Percentiles rank a stretch among this genome's conserved stretches.
Conservation (phyloP, 2,888 invertebrate species). For the Drosophila mettleri region DNA sequence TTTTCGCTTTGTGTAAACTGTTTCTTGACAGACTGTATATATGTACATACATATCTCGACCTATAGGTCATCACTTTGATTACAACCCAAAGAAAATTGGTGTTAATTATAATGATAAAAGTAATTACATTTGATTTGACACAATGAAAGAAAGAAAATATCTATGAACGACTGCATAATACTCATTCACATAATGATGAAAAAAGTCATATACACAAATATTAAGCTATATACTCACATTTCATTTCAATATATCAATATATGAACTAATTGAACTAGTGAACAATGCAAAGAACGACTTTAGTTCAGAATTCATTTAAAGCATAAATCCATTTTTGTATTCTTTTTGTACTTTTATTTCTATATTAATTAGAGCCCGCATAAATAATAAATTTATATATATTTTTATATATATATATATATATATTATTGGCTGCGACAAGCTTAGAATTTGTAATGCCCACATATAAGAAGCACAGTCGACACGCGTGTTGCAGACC, state of each 20-base stretch:
- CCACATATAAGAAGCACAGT: conserved; percentile 17
- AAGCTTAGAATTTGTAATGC: conserved; percentile 40
- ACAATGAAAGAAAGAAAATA: not conserved
- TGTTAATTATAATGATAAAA: conserved; percentile 25
- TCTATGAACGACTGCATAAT: not conserved
- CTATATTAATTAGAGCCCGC: conserved; percentile 14
- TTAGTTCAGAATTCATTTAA: not conserved
- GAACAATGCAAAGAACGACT: not conserved
- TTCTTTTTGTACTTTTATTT: not conserved
- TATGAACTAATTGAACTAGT: not conserved
- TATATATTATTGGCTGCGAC: conserved; percentile 14
- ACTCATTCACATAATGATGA: not conserved
- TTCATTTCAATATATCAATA: too few species aligned
- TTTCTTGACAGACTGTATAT: too few species aligned
- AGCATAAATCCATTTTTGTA: not conserved
- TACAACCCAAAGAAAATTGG: conserved; percentile 2
- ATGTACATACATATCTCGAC: not conserved
- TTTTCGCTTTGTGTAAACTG: too few species aligned
- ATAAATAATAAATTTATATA: conserved; percentile 11
- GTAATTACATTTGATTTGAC: conserved; percentile 23
- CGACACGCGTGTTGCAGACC: conserved; percentile 16
- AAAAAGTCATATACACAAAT: too few species aligned
- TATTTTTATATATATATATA: not conserved
- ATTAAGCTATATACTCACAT: not conserved
- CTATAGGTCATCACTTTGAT: conserved; percentile 6